Evolutionary conservation across 2,888 invertebrate species (phyloP), one percentile per base, ranked within the genome.

Genomic region (Stenurella melanura): DNA sequence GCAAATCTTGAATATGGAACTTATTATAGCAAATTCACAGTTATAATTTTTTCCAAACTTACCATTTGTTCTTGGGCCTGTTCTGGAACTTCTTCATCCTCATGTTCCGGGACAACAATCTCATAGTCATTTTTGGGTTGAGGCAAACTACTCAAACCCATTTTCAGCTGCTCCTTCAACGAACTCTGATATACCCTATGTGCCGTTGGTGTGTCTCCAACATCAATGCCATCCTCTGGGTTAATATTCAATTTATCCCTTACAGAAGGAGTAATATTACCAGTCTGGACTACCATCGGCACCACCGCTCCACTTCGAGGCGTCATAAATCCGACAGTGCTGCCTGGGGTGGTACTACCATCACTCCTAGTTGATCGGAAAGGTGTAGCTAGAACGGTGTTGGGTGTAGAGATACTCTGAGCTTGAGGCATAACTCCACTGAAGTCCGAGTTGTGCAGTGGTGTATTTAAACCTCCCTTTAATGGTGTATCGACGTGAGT

Each of bases 401-500:
- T 98, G 0, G 98, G 98, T 0, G 98, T 98, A 10, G 95, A 93
- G 0, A 95, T 90, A 0, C 91, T 88, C 67, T 92, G 93, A 21
- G 93, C 90, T 83, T 94, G 94, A 1, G 98, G 97, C 80, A 96
- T 90, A 0, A 96, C 93, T 1, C 97, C 95, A 18, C 94, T 93
- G 89, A 98, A 98, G 90, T 98, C 98, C 0, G 95, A 93, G 86
- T 97, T 95, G 77, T 95, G 94, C 6, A 99, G 91, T 0, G 98
- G 97, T 0, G 98, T 98, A 89, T 99, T 99, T 26, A 96, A 87
- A 0, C 99, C 99, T 64, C 99, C 96, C 89, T 98, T 98, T 18
- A 99, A 90, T 0, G 99, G 99, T 0, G 99, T 99, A 87, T 99
- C 99, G 1, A 98, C 98, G 89, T 99, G 98, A 0, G 97, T 97